Conservation (phyloP, 2,113 vertebrate species). For the Mungos mungo region DNA sequence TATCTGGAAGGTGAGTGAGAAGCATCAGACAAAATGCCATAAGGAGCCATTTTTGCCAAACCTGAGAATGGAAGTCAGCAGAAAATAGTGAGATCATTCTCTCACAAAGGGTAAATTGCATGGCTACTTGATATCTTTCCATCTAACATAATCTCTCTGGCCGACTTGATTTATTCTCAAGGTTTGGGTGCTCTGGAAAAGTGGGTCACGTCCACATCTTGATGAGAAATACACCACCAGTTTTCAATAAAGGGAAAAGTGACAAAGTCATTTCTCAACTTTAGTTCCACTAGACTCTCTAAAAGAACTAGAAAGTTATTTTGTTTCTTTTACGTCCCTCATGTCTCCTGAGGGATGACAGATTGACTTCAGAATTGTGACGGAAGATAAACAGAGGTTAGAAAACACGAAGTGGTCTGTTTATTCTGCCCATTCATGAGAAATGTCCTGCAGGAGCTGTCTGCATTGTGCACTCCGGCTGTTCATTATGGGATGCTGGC, state of each 20-base stretch:
- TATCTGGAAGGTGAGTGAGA: neutral
- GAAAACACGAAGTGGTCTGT: neutral
- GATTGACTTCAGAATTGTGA: conserved; percentile 6
- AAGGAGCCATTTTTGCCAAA: neutral
- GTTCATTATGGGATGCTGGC: neutral
- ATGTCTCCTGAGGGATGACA: neutral
- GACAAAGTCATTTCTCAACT: neutral
- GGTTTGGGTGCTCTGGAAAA: conserved; percentile 21
- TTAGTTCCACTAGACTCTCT: neutral
- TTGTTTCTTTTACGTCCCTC: neutral
- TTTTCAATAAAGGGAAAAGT: conserved; percentile 46
- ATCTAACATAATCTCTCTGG: neutral
- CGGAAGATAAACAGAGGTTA: neutral
- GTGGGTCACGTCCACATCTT: neutral
- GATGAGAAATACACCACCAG: neutral
- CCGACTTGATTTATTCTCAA: conserved; percentile 21
- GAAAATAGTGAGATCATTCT: neutral
- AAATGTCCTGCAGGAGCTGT: neutral
- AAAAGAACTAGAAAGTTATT: neutral
- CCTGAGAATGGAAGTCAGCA: neutral
- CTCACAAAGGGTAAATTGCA: neutral
- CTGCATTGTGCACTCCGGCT: neutral
- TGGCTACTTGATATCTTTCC: neutral
- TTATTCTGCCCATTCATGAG: neutral
- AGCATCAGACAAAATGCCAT: neutral